Conservation (phyloP, 2,113 vertebrate genomes). For the Psittacula cyanocephala region DNA sequence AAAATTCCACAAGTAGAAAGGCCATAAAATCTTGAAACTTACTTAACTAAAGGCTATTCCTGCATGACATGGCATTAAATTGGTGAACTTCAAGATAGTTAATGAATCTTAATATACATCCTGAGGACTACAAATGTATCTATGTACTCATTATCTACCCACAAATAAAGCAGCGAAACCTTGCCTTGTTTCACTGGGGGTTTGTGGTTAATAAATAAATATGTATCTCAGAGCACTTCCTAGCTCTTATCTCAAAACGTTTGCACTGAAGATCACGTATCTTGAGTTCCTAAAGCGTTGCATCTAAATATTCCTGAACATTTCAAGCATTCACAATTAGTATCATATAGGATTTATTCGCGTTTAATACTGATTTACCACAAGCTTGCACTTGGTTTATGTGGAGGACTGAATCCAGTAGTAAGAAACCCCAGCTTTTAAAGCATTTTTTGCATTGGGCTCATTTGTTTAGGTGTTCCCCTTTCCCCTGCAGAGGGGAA, state of each 20-base stretch:
- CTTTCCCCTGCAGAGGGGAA: not conserved
- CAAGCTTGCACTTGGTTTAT: not conserved
- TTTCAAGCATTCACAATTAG: not conserved
- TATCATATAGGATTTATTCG: fast-evolving
- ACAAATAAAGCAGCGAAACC: not conserved
- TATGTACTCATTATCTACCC: not conserved
- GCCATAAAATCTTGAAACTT: not conserved
- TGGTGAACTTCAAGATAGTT: not conserved
- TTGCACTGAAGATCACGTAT: not conserved
- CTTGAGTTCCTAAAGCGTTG: not conserved
- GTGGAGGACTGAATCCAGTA: not conserved
- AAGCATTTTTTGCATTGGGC: not conserved
- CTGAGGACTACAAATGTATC: not conserved
- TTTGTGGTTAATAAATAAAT: not conserved
- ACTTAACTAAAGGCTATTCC: not conserved
- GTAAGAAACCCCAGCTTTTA: not conserved
- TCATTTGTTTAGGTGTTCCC: not conserved
- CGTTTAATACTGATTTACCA: not conserved
- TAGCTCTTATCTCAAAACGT: not conserved
- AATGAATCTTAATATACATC: not conserved
- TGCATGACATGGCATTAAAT: not conserved
- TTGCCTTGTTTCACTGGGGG: not conserved
- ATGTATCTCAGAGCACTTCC: not conserved
- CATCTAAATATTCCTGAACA: not conserved
- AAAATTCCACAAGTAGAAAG: not conserved